A percentile compares a stretch with the other conserved stretches of the same genome.
These are phyloP conservation scores for Triplophysa tibetana DNA, from an alignment of 2,113 vertebrate species.

Conservation along the genomic window DNA sequence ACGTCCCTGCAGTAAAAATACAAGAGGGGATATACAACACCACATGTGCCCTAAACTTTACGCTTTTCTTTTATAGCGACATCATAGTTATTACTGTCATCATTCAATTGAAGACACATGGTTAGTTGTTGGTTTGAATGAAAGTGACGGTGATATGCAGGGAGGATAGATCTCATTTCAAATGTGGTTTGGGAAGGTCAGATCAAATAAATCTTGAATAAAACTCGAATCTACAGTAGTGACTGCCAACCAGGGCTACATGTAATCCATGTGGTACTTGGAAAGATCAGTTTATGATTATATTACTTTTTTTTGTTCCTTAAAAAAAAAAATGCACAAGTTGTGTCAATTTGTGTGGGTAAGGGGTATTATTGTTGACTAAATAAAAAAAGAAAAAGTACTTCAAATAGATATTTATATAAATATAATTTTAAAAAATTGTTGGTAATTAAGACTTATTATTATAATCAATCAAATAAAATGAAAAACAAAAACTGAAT, in stretches of 20 bases:
- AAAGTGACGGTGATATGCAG: constrained; percentile 27
- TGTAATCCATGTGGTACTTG: too few relatives aligned
- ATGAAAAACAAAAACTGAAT: too few relatives aligned
- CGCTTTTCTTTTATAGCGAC: constrained; percentile 56
- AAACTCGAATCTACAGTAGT: constrained; percentile 41
- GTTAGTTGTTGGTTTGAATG: constrained; percentile 33
- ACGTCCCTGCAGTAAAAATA: constrained; percentile 61
- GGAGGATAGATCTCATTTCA: background rate
- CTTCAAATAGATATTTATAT: too few relatives aligned
- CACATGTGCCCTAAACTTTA: constrained; percentile 57
- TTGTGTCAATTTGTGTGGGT: too few relatives aligned
- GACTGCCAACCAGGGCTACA: constrained; percentile 15
- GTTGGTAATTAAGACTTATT: too few relatives aligned
- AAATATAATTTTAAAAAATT: too few relatives aligned
- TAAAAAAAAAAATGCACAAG: too few relatives aligned
- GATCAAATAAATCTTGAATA: background rate
- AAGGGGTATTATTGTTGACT: too few relatives aligned
- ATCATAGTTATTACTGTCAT: constrained; percentile 44
- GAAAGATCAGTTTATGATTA: too few relatives aligned
- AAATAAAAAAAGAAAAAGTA: too few relatives aligned
- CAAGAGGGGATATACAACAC: constrained; percentile 58
- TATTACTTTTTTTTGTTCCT: too few relatives aligned
- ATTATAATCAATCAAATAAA: too few relatives aligned
- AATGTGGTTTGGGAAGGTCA: constrained; percentile 49
- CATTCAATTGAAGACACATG: constrained; percentile 48